These are phyloP conservation scores for Stercorarius parasiticus DNA, from an alignment of 2,113 vertebrate species.

Conservation along the genomic window DNA sequence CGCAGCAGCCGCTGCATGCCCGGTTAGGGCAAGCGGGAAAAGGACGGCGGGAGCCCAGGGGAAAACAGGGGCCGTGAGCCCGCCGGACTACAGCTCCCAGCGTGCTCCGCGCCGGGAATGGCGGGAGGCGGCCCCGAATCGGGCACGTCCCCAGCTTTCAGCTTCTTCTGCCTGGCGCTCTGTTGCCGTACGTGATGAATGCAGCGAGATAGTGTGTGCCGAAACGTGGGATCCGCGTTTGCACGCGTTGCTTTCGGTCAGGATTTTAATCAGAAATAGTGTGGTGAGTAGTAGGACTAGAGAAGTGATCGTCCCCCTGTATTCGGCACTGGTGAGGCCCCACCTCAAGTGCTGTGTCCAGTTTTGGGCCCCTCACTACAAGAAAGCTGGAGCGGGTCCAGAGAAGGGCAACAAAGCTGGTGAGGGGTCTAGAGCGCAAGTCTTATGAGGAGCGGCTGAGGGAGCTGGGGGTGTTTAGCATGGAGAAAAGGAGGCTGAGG, in stretches of 20 bases:
- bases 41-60: too few relatives aligned
- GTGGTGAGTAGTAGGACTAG: too few relatives aligned
- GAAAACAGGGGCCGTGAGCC: accelerated
- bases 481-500: background rate
- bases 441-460: background rate
- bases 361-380: background rate
- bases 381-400: background rate
- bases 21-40: background rate
- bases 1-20: background rate
- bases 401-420: background rate
- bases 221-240: accelerated
- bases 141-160: accelerated
- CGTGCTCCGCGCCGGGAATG: background rate
- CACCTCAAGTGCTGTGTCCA: background rate
- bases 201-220: accelerated
- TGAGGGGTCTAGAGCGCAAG: background rate
- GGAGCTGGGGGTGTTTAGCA: background rate
- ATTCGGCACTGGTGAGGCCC: background rate
- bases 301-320: too few relatives aligned
- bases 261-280: accelerated
- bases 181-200: accelerated
- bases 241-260: accelerated
- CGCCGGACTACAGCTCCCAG: background rate
- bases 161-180: accelerated
- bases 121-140: background rate